phyloP scores from a whole-genome alignment of 2,113 vertebrate species.

The Gallinago undulata region DNA sequence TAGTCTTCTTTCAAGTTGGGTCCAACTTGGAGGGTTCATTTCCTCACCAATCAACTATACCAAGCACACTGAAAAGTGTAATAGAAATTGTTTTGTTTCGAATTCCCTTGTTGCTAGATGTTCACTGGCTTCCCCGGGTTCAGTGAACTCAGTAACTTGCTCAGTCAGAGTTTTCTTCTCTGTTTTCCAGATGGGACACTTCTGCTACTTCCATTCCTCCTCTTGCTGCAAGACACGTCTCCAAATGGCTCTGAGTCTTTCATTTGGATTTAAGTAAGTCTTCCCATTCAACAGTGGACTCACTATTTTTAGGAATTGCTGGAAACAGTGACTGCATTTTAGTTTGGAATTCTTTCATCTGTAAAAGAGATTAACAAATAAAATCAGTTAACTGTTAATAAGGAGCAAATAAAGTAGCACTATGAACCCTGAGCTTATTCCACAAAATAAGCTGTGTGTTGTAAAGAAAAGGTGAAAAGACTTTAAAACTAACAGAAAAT shows the following conservation, averaged over 20 bases:
- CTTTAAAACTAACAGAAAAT: not conserved
- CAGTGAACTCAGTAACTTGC: not conserved
- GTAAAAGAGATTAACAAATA: slow-evolving; percentile 35
- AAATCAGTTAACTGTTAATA: not conserved
- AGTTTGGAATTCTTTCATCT: slow-evolving; percentile 87
- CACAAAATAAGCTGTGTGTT: not conserved
- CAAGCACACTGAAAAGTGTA: not conserved
- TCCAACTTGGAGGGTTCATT: not conserved
- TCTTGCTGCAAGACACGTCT: not conserved
- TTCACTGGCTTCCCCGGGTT: not conserved
- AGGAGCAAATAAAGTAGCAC: not conserved
- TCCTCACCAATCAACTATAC: not conserved
- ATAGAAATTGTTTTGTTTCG: not conserved
- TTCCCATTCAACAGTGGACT: slow-evolving; percentile 78
- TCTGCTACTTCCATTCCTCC: not conserved
- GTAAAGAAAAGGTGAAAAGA: not conserved
- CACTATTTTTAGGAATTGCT: slow-evolving; percentile 78
- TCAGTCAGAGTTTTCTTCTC: not conserved
- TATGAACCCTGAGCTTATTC: not conserved
- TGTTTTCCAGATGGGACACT: not conserved
- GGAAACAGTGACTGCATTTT: slow-evolving; percentile 92
- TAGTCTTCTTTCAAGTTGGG: not conserved
- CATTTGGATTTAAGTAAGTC: slow-evolving; percentile 82
- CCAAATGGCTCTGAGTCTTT: slow-evolving; percentile 2
- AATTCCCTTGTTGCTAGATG: not conserved